Percentiles rank a stretch among this genome's conserved stretches.
phyloP scores from a whole-genome alignment of 2,888 invertebrate species.

The Ornithoptera alexandrae region DNA sequence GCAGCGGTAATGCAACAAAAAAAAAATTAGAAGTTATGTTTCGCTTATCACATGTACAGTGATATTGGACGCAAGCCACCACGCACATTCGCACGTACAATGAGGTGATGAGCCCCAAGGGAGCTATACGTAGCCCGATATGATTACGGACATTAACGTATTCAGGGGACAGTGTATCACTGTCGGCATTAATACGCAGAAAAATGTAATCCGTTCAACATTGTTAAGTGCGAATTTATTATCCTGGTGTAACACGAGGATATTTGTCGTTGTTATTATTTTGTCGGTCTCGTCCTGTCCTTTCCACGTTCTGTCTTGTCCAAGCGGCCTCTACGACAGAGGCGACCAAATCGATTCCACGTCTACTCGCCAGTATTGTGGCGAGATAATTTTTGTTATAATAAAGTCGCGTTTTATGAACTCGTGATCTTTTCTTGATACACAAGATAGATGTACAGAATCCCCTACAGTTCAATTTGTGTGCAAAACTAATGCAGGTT shows the following conservation, averaged over 20 bases:
- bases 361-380: too few relatives aligned
- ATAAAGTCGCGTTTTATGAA: too few relatives aligned
- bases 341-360: too few relatives aligned
- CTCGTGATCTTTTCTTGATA: too few relatives aligned
- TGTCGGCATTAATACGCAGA: conserved; percentile 25
- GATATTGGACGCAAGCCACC: conserved; percentile 7
- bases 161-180: conserved; percentile 31
- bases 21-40: conserved; percentile 4
- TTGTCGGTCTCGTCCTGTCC: background rate
- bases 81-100: conserved; percentile 12
- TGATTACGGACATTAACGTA: conserved; percentile 55
- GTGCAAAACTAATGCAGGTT: too few relatives aligned
- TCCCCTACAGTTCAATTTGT: too few relatives aligned
- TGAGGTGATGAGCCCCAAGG: conserved; percentile 41
- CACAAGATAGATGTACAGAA: too few relatives aligned
- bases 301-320: background rate
- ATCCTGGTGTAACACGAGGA: background rate
- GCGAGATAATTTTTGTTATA: too few relatives aligned
- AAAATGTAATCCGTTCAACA: conserved; percentile 17
- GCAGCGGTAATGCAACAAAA: background rate
- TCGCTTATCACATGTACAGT: conserved; percentile 15
- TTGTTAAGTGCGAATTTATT: conserved; percentile 12
- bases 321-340: too few relatives aligned
- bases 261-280: conserved; percentile 2
- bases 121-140: conserved; percentile 41